Evolutionary conservation across 2,797 vertebrate species (phyloP).

Genomic region (Sebastiscus tertius): DNA sequence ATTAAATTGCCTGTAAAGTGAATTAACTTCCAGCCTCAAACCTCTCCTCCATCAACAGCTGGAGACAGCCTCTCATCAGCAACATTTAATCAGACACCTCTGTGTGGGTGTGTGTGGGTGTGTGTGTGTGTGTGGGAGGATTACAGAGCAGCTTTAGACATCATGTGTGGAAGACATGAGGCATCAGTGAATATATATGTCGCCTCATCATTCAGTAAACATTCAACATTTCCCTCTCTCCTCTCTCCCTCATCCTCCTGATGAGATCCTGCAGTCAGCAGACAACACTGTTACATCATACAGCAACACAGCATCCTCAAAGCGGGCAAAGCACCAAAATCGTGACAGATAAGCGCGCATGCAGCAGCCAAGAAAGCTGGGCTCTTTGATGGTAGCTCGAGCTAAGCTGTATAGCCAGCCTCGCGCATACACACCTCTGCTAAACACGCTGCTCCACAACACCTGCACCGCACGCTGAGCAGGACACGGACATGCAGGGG

Average conservation of each 20-base stretch:
- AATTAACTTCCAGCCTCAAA: background rate
- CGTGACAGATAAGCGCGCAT: constrained; percentile 38
- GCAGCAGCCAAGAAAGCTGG: constrained; percentile 5
- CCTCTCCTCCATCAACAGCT: constrained; percentile 9
- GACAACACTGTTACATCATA: constrained; percentile 34
- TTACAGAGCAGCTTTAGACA: constrained; percentile 35
- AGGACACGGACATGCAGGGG: background rate
- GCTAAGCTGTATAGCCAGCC: constrained; percentile 17
- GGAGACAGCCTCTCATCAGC: constrained; percentile 11
- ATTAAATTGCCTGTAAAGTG: background rate
- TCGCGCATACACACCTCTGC: constrained; percentile 12
- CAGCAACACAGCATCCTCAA: constrained; percentile 23
- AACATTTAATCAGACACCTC: constrained; percentile 18
- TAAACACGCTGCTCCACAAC: background rate
- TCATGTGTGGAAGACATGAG: constrained; percentile 4
- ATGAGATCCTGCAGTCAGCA: background rate
- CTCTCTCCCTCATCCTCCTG: no score
- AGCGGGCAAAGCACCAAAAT: constrained; percentile 30
- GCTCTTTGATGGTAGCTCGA: background rate
- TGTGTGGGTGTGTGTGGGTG: background rate
- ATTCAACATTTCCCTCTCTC: background rate
- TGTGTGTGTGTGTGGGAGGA: constrained; percentile 12
- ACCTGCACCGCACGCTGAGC: constrained; percentile 8
- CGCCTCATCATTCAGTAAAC: background rate
- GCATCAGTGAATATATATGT: background rate